phyloP scores from a whole-genome alignment of 2,113 vertebrate species.

The Telmatochromis brichardi region DNA sequence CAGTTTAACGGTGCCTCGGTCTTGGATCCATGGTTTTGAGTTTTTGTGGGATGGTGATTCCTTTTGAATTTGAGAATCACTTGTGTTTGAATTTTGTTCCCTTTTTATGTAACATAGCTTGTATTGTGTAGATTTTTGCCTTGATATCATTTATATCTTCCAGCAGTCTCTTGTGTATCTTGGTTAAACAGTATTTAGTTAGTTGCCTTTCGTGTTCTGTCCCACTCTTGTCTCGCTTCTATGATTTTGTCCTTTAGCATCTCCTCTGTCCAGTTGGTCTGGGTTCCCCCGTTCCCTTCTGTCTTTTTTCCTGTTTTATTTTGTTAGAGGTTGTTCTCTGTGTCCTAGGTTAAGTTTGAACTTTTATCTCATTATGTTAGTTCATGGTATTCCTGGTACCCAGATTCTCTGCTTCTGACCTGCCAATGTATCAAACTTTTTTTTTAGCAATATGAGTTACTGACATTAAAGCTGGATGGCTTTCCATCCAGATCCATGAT shows the following conservation, averaged over 20 bases:
- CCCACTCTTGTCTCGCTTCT: not conserved
- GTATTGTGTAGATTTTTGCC: not conserved
- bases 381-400: not conserved
- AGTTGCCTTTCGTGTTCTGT: not conserved
- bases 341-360: not conserved
- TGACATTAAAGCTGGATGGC: not conserved
- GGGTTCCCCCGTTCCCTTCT: accelerated
- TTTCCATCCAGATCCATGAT: not conserved
- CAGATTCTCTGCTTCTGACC: not conserved
- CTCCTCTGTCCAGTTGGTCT: not conserved
- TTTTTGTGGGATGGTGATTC: not conserved
- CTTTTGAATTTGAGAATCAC: not conserved
- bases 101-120: not conserved
- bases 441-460: not conserved
- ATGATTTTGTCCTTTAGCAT: not conserved
- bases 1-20: not conserved
- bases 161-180: not conserved
- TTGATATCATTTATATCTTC: not conserved
- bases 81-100: not conserved
- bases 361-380: not conserved
- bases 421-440: not conserved
- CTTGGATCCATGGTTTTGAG: not conserved
- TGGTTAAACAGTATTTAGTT: not conserved
- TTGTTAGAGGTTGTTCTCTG: not conserved
- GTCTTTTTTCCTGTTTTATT: not conserved